Conservation (phyloP, 1,140 invertebrate genomes). For the Drosophila sechellia region DNA sequence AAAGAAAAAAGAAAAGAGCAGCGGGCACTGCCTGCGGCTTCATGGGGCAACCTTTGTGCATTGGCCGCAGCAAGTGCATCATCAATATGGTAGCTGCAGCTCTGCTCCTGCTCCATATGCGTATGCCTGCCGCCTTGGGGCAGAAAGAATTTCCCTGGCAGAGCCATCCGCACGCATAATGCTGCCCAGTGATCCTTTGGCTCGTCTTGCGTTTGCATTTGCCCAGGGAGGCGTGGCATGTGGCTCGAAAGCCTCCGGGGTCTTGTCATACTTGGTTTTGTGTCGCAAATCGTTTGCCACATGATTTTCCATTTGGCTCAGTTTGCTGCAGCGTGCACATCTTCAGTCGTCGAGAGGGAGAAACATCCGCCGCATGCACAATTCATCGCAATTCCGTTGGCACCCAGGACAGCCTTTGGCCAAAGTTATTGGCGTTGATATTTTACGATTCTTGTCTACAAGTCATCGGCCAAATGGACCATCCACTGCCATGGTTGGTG, state of each 20-base stretch:
- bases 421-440: slow-evolving; percentile 60
- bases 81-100: slow-evolving; percentile 57
- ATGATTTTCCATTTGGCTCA: slow-evolving; percentile 26
- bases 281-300: slow-evolving; percentile 18
- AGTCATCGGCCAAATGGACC: slow-evolving; percentile 53
- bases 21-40: slow-evolving; percentile 15
- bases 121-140: slow-evolving; percentile 46
- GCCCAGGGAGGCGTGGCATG: slow-evolving; percentile 14
- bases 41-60: slow-evolving; percentile 33
- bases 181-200: slow-evolving; percentile 30
- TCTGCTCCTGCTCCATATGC: slow-evolving; percentile 26
- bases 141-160: slow-evolving; percentile 26
- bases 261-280: not conserved
- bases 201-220: slow-evolving; percentile 54
- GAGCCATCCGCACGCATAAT: slow-evolving; percentile 48
- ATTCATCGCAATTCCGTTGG: slow-evolving; percentile 12
- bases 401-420: slow-evolving; percentile 21
- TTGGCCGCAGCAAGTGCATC: slow-evolving; percentile 69
- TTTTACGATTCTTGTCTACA: slow-evolving; percentile 62
- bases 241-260: slow-evolving; percentile 23
- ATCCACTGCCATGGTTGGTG: slow-evolving; percentile 40
- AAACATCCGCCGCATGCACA: slow-evolving; percentile 1
- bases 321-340: slow-evolving; percentile 58
- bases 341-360: slow-evolving; percentile 47
- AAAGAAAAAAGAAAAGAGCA: slow-evolving; percentile 54